phyloP scores from a whole-genome alignment of 2,113 vertebrate species.

The Dasyurus viverrinus region DNA sequence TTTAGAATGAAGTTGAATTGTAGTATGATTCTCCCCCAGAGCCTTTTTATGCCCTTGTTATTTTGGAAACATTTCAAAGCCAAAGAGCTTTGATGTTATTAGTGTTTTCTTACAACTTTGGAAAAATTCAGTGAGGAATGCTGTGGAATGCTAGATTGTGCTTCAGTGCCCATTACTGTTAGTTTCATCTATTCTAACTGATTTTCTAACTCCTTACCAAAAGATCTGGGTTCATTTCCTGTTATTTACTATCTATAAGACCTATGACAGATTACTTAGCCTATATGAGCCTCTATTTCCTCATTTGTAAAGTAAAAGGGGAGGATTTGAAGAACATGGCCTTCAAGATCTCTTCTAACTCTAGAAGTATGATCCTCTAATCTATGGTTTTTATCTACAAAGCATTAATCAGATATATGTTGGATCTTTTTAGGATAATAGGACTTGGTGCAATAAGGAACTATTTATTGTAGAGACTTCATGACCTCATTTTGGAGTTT shows the following conservation, averaged over 20 bases:
- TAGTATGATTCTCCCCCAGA: not conserved
- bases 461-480: not conserved
- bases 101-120: not conserved
- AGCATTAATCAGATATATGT: not conserved
- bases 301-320: not conserved
- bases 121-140: not conserved
- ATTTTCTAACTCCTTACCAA: not conserved
- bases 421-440: not conserved
- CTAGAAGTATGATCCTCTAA: not conserved
- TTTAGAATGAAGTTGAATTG: not conserved
- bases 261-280: not conserved
- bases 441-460: not conserved
- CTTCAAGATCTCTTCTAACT: not conserved
- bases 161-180: not conserved
- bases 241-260: not conserved
- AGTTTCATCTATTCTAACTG: not conserved
- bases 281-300: not conserved
- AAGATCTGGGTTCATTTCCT: not conserved
- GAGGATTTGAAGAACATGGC: not conserved
- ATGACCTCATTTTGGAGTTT: not conserved
- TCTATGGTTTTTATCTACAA: not conserved
- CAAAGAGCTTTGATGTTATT: not conserved
- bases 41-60: not conserved
- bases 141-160: not conserved
- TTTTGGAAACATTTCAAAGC: not conserved